These are phyloP conservation scores for Scolopax bukidnonensis DNA, from an alignment of 2,797 vertebrate genomes.

Conservation along the genomic window DNA sequence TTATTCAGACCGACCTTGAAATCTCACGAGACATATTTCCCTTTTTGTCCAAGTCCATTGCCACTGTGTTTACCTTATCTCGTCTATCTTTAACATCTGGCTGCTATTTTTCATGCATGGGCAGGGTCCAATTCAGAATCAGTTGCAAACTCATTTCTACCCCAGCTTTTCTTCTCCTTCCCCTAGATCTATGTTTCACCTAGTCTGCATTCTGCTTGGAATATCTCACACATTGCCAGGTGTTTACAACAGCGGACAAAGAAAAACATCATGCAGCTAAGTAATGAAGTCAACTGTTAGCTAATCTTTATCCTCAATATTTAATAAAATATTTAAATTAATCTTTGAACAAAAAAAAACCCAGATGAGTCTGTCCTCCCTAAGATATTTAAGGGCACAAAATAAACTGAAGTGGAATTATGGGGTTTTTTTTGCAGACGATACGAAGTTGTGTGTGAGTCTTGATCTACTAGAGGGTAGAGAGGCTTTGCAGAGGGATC, in stretches of 20 bases:
- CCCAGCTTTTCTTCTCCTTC: not conserved
- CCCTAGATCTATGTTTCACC: not conserved
- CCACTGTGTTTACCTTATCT: not conserved
- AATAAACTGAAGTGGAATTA: not conserved
- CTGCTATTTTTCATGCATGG: not conserved
- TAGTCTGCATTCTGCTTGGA: not conserved
- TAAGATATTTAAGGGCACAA: not conserved
- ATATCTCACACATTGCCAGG: not conserved
- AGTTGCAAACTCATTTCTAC: not conserved
- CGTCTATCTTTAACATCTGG: not conserved
- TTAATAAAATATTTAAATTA: not conserved
- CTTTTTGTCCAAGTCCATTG: not conserved
- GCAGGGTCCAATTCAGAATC: not conserved
- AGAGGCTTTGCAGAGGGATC: too few relatives aligned
- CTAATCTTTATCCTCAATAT: not conserved
- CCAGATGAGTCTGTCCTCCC: rapidly evolving
- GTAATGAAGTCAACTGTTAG: not conserved
- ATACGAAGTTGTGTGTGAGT: too few relatives aligned
- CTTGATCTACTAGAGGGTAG: too few relatives aligned
- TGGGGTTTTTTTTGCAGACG: too few relatives aligned
- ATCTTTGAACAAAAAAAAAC: not conserved
- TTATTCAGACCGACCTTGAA: not conserved
- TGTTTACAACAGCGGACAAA: not conserved
- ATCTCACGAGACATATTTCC: not conserved
- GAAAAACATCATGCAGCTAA: not conserved